These are phyloP conservation scores for Oryzias sinensis DNA, from an alignment of 2,797 vertebrate species.

Conservation along the genomic window DNA sequence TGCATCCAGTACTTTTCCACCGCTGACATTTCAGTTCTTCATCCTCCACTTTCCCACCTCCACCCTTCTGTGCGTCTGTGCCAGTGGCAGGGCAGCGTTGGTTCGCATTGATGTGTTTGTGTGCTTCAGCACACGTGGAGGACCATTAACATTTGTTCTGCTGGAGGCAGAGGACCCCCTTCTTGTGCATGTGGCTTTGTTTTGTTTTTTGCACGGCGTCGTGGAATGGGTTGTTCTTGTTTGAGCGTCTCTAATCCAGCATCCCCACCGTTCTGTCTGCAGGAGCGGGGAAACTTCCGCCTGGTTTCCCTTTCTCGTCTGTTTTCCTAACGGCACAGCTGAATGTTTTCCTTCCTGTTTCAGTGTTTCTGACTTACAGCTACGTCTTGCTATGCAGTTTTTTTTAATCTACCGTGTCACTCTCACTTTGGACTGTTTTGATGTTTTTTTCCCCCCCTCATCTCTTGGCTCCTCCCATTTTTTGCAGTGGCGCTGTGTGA, in stretches of 20 bases:
- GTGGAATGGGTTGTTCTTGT: slow-evolving; percentile 50
- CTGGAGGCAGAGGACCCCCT: slow-evolving; percentile 69
- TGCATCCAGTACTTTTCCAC: slow-evolving; percentile 11
- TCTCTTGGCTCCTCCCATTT: slow-evolving; percentile 45
- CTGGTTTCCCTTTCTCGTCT: slow-evolving; percentile 32
- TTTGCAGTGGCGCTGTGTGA: slow-evolving; percentile 51
- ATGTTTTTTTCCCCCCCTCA: slow-evolving; percentile 34
- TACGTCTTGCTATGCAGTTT: slow-evolving; percentile 57
- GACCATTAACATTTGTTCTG: slow-evolving; percentile 71
- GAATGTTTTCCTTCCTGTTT: slow-evolving; percentile 46
- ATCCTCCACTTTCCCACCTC: slow-evolving; percentile 51
- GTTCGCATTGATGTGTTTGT: slow-evolving; percentile 50
- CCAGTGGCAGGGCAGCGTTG: slow-evolving; percentile 73
- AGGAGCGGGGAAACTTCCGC: slow-evolving; percentile 60
- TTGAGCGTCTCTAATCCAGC: slow-evolving; percentile 66
- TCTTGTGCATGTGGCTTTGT: slow-evolving; percentile 72
- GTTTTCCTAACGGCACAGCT: slow-evolving; percentile 34
- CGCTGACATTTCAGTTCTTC: slow-evolving; percentile 17
- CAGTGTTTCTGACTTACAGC: slow-evolving; percentile 52
- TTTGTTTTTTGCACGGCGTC: slow-evolving; percentile 71
- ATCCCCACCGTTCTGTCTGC: slow-evolving; percentile 60
- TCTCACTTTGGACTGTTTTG: slow-evolving; percentile 39
- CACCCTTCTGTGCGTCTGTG: slow-evolving; percentile 36
- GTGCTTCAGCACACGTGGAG: slow-evolving; percentile 47
- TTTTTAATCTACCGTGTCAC: slow-evolving; percentile 34